phyloP scores from a whole-genome alignment of 2,113 vertebrate genomes.

The Macaca fascicularis region T2T-MFA8v1.1 NC_088381.1:125556501-125557000 shows the following conservation, averaged over 20 bases:
- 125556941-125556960: background rate
- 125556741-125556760: background rate
- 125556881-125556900: background rate
- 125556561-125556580: constrained; percentile 3
- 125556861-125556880: background rate
- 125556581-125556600: background rate
- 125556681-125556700: background rate
- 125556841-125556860: background rate
- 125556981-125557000: background rate
- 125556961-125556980: background rate
- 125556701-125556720: background rate
- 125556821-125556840: background rate
- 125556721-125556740: background rate
- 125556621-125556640: constrained; percentile 31
- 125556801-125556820: background rate
- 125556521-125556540: constrained; percentile 32
- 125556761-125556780: background rate
- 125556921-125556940: background rate
- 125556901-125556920: background rate
- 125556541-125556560: background rate
- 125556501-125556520: constrained; percentile 49
- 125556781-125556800: constrained; percentile 3
- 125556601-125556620: constrained; percentile 44
- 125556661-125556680: constrained; percentile 23
- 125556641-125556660: constrained; percentile 15